These are phyloP conservation scores for Eidolon dupreanum DNA, from an alignment of 2,797 vertebrate species.

Conservation along the genomic window DNA sequence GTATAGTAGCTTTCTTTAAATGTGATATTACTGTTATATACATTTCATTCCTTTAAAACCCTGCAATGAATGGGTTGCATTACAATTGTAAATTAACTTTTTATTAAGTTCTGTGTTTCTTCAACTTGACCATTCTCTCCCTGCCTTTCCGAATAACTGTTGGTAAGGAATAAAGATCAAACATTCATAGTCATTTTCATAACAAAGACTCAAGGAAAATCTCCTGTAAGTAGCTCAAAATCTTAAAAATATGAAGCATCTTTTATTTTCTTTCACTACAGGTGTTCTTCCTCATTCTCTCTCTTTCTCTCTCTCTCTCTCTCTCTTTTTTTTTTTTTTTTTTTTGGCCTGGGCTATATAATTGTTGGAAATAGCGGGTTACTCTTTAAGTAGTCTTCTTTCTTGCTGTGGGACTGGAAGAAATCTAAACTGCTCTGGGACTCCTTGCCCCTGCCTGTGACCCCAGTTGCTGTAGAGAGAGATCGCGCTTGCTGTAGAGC, in stretches of 20 bases:
- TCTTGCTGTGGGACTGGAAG: conserved; percentile 41
- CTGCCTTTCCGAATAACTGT: neutral
- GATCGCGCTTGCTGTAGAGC: conserved; percentile 54
- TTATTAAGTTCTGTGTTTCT: conserved; percentile 28
- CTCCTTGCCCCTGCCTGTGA: conserved; percentile 10
- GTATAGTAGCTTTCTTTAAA: neutral
- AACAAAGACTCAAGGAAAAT: conserved; percentile 23
- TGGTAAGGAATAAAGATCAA: conserved; percentile 8
- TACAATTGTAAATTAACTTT: neutral
- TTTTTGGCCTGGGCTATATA: neutral
- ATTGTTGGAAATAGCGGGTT: conserved; percentile 49
- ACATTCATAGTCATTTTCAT: conserved; percentile 18
- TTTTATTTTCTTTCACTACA: conserved; percentile 34
- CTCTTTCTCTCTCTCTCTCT: too few relatives aligned
- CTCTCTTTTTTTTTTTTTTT: neutral
- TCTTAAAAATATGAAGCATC: conserved; percentile 32
- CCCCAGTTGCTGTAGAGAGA: conserved; percentile 32
- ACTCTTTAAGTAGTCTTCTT: conserved; percentile 50
- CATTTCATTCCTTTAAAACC: neutral
- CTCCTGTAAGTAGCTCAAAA: conserved; percentile 14
- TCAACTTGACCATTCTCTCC: conserved; percentile 32
- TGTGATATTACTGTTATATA: neutral
- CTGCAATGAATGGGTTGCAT: neutral
- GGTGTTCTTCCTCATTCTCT: neutral
- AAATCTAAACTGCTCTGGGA: conserved; percentile 65